A percentile compares a stretch with the other conserved stretches of the same genome.
phyloP scores from a whole-genome alignment of 2,113 vertebrate genomes.

The Neogobius melanostomus region DNA sequence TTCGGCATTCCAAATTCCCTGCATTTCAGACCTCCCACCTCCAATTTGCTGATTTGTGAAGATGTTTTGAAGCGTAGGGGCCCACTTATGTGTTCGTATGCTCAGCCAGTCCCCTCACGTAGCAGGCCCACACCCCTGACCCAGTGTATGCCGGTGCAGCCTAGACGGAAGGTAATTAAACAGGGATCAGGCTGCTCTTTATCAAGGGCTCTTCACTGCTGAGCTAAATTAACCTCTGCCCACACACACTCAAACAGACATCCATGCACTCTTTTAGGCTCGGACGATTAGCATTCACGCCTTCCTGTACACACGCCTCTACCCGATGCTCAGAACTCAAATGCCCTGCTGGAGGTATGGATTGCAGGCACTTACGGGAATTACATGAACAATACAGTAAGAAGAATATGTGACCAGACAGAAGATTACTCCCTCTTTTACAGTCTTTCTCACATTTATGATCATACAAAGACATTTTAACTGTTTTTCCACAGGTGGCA shows the following conservation, averaged over 20 bases:
- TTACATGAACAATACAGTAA: too few species aligned
- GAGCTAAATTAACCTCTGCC: constrained; percentile 73
- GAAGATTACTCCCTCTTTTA: too few species aligned
- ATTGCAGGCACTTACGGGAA: background rate
- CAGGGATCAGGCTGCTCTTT: constrained; percentile 75
- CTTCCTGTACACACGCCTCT: constrained; percentile 22
- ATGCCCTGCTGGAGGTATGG: background rate
- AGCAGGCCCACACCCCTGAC: constrained; percentile 58
- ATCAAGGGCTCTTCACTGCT: constrained; percentile 74
- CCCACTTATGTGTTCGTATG: constrained; percentile 16
- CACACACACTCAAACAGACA: constrained; percentile 38
- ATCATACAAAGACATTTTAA: too few species aligned
- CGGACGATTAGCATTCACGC: constrained; percentile 16
- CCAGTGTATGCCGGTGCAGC: constrained; percentile 57
- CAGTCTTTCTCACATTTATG: too few species aligned
- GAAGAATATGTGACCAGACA: too few species aligned
- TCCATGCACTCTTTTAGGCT: constrained; percentile 32
- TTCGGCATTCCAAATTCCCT: background rate
- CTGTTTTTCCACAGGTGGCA: too few species aligned
- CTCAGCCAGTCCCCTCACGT: constrained; percentile 53
- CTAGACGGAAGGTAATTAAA: constrained; percentile 75
- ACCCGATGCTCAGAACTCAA: background rate
- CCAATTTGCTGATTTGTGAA: constrained; percentile 1
- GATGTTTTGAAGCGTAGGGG: constrained; percentile 3
- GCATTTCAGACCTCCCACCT: background rate